These are phyloP conservation scores for Pentalonia nigronervosa DNA, from an alignment of 1,140 invertebrate species.

Conservation along the genomic window DNA sequence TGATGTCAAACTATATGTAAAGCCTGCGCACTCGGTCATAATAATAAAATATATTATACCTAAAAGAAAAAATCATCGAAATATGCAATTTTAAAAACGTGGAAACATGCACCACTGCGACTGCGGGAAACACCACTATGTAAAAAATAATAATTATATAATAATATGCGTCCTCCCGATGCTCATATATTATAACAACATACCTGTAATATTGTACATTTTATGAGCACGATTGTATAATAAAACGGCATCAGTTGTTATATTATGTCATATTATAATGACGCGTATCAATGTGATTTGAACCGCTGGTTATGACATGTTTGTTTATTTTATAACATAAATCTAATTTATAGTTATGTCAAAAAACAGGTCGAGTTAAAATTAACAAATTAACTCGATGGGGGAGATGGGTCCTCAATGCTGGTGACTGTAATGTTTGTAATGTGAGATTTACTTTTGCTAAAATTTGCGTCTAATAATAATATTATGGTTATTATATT, in stretches of 20 bases:
- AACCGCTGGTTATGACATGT: neutral
- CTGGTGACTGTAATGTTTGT: neutral
- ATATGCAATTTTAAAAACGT: neutral
- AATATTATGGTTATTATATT: neutral
- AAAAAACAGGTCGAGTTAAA: neutral
- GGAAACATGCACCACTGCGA: slow-evolving; percentile 8
- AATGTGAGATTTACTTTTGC: neutral
- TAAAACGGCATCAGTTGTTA: neutral
- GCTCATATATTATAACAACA: neutral
- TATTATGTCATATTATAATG: neutral
- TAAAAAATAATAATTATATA: neutral
- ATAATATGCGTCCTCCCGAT: neutral
- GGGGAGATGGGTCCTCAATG: neutral
- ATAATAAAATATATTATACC: neutral
- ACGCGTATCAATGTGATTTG: neutral
- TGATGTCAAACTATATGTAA: neutral
- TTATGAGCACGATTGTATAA: neutral
- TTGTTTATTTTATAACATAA: neutral
- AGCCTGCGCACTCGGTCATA: neutral
- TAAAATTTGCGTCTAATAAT: neutral
- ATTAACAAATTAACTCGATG: neutral
- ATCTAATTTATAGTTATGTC: neutral
- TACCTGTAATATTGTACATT: neutral
- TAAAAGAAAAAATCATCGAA: neutral
- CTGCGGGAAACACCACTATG: neutral